These are phyloP conservation scores for Brachyrhaphis roseni DNA, from an alignment of 2,797 vertebrate genomes.

Conservation along the genomic window DNA sequence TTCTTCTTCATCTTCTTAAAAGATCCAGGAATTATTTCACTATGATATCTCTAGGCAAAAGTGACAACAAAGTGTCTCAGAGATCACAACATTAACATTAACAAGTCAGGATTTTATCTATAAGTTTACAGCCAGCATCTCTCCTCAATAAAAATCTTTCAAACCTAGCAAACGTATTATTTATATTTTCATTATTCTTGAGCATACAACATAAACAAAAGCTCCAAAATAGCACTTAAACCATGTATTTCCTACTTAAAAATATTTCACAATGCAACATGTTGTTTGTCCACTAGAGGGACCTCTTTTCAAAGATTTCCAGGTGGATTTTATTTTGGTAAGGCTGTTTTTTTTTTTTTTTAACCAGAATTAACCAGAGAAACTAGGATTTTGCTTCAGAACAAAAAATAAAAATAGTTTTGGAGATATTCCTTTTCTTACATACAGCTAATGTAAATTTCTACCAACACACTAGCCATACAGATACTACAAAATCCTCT, in stretches of 20 bases:
- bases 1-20: not conserved
- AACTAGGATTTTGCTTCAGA: not conserved
- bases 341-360: not conserved
- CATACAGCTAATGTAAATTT: not conserved
- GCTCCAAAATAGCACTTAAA: not conserved
- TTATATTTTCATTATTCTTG: not conserved
- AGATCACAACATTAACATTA: not conserved
- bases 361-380: not conserved
- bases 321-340: rapidly evolving
- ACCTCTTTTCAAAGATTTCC: conserved; percentile 28
- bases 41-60: not conserved
- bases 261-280: not conserved
- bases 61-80: not conserved
- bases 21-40: not conserved
- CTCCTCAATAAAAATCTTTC: not conserved
- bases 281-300: conserved; percentile 49
- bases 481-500: not conserved
- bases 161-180: not conserved
- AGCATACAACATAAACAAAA: not conserved
- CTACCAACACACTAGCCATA: not conserved
- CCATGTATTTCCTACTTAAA: not conserved
- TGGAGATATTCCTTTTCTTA: not conserved
- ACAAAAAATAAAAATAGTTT: not conserved
- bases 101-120: not conserved
- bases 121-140: not conserved